Evolutionary conservation across 2,888 invertebrate species (phyloP), one percentile per base, ranked within the genome.

Genomic region (Helicoverpa assulta): DNA sequence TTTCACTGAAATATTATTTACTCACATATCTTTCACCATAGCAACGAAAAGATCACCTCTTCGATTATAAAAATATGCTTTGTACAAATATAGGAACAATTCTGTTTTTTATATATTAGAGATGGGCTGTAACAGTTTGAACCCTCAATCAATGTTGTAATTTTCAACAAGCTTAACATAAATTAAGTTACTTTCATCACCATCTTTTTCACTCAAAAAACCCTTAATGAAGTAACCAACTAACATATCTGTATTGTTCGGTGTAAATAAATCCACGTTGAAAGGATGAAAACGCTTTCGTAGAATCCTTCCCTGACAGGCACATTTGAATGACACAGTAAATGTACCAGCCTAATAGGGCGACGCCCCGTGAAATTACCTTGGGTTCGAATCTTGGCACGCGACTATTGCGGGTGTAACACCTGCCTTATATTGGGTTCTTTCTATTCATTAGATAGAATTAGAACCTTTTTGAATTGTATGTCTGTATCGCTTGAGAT

Each of bases 251-350:
- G 21, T 1, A 21, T 1, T 33, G 29, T 52, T 19, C 59, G 75
- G 63, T 77, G 75, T 77, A 57, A 79, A 66, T 40, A 16, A 8
- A n/a, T 18, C 65, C 65, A 52, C n/a, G 47, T 64, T 54, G 66
- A 58, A 66, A 63, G 65, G 52, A 58, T 43, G 53, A 64, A 61
- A 68, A 57, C 54, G 65, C 16, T 65, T 54, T 63, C 52, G 59
- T 37, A 51, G 56, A n/a, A 47, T 43, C 51, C 63, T 65, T 67
- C 43, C 61, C 59, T 71, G 80, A 66, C 67, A 63, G 61, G 37
- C 65, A 37, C 53, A 79, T 75, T 78, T 80, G 76, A 70, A 80
- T 78, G 76, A 67, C 80, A 79, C 52, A 21, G 52, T 63, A 53
- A 58, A 70, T 50, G 55, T 58, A 54, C 43, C 12, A n/a, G 10